Percentiles rank a stretch among this genome's conserved stretches.
These are phyloP conservation scores for Cyprinus carpio DNA, from an alignment of 2,113 vertebrate genomes.

Conservation along the genomic window DNA sequence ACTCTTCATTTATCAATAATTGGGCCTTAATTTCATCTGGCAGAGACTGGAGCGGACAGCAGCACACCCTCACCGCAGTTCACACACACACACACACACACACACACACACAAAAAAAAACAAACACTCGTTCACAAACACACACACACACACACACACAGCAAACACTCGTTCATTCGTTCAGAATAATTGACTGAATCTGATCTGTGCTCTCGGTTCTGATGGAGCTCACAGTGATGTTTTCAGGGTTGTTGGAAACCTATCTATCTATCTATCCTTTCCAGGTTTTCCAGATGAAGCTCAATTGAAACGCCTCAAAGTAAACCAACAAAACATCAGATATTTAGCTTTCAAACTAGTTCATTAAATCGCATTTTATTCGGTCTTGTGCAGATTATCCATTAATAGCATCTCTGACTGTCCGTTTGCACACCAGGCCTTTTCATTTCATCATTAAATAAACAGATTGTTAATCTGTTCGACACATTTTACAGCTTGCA, in stretches of 20 bases:
- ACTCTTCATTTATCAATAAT: conserved; percentile 94
- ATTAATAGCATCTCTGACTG: conserved; percentile 53
- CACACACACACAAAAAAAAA: too few species aligned
- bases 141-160: too few species aligned
- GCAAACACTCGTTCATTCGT: not conserved
- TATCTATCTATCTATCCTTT: too few species aligned
- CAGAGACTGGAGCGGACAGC: conserved; percentile 77
- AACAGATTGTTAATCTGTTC: conserved; percentile 18
- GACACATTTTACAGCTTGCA: not conserved
- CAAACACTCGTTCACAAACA: too few species aligned
- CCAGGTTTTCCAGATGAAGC: too few species aligned
- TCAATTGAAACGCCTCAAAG: not conserved
- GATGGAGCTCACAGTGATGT: not conserved
- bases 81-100: conserved; percentile 66
- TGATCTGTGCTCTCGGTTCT: not conserved
- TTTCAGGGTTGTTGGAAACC: not conserved
- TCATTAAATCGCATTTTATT: conserved; percentile 38
- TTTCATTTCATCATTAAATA: conserved; percentile 43
- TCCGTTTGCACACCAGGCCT: conserved; percentile 9
- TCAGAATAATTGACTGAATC: not conserved
- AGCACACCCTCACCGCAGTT: conserved; percentile 53
- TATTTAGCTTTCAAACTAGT: not conserved
- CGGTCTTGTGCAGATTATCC: conserved; percentile 50
- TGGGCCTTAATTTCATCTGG: conserved; percentile 92
- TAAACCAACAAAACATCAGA: not conserved